Evolutionary conservation across 2,888 invertebrate genomes (phyloP).

Genomic region (Charanyca ferruginea): DNA sequence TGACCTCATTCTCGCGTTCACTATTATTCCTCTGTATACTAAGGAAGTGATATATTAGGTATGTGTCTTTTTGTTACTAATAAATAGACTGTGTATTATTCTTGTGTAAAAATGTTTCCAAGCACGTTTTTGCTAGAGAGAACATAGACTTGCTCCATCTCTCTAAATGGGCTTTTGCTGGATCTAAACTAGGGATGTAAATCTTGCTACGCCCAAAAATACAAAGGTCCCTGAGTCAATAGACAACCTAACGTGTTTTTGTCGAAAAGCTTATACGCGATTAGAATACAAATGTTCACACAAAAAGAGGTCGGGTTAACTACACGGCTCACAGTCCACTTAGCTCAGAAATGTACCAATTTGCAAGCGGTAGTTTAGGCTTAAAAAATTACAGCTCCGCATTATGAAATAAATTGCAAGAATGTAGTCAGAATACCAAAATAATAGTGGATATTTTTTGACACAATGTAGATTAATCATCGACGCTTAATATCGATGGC

Average conservation of each 20-base stretch:
- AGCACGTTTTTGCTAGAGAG: neutral
- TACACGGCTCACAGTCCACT: slow-evolving; percentile 43
- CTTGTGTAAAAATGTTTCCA: neutral
- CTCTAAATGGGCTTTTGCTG: neutral
- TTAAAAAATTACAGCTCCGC: slow-evolving; percentile 49
- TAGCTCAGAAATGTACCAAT: slow-evolving; percentile 49
- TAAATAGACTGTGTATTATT: neutral
- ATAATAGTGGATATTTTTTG: slow-evolving; percentile 57
- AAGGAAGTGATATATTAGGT: slow-evolving; percentile 17
- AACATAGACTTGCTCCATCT: neutral
- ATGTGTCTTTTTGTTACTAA: neutral
- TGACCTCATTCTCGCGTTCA: slow-evolving; percentile 48
- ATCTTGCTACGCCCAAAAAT: slow-evolving; percentile 26
- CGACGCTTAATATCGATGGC: slow-evolving; percentile 63
- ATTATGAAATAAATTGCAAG: slow-evolving; percentile 42
- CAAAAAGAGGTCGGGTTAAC: slow-evolving; percentile 57
- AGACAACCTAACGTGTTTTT: slow-evolving; percentile 58
- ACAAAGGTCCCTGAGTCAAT: slow-evolving; percentile 44
- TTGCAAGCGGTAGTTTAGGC: slow-evolving; percentile 45
- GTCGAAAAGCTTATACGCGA: slow-evolving; percentile 54
- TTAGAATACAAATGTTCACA: slow-evolving; percentile 58
- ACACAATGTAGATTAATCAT: slow-evolving; percentile 65
- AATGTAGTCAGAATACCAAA: slow-evolving; percentile 37
- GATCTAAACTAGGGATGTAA: slow-evolving; percentile 9
- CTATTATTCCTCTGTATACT: slow-evolving; percentile 21